These are phyloP conservation scores for Amaurobius ferox DNA, from an alignment of 2,888 invertebrate species.

Conservation along the genomic window DNA sequence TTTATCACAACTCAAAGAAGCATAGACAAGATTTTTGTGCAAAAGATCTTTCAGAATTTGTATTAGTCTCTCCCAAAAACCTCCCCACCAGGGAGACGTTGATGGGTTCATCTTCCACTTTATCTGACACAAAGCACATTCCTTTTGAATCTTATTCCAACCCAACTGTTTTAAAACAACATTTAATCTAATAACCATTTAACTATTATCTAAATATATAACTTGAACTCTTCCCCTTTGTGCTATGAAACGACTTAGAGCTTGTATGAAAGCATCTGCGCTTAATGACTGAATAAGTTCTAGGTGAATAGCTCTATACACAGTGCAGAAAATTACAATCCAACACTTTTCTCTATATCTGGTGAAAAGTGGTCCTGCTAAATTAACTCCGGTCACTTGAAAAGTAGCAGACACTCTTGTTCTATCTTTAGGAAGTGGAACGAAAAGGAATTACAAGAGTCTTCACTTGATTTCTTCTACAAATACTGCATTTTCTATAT, in stretches of 20 bases:
- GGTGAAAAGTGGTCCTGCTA: neutral
- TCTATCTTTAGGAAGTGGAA: neutral
- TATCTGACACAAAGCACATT: neutral
- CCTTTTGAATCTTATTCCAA: neutral
- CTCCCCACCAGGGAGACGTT: neutral
- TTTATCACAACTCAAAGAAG: neutral
- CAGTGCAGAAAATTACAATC: neutral
- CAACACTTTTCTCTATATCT: neutral
- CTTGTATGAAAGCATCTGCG: neutral
- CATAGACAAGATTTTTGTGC: neutral
- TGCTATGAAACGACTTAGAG: neutral
- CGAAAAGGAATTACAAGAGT: neutral
- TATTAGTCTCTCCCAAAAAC: slow-evolving; percentile 14
- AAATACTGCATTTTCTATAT: neutral
- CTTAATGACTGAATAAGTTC: neutral
- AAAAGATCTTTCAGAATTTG: neutral
- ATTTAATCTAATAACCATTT: too few species aligned
- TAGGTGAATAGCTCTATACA: neutral
- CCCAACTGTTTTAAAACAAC: neutral
- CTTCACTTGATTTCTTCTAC: neutral
- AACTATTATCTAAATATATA: too few species aligned
- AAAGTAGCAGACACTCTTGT: neutral
- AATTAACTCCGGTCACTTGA: neutral
- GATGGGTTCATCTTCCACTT: slow-evolving; percentile 1
- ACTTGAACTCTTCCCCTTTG: neutral